A percentile compares a stretch with the other conserved stretches of the same genome.
Evolutionary conservation across 2,888 invertebrate genomes (phyloP).

Genomic region (Drosophila demipolita): DNA sequence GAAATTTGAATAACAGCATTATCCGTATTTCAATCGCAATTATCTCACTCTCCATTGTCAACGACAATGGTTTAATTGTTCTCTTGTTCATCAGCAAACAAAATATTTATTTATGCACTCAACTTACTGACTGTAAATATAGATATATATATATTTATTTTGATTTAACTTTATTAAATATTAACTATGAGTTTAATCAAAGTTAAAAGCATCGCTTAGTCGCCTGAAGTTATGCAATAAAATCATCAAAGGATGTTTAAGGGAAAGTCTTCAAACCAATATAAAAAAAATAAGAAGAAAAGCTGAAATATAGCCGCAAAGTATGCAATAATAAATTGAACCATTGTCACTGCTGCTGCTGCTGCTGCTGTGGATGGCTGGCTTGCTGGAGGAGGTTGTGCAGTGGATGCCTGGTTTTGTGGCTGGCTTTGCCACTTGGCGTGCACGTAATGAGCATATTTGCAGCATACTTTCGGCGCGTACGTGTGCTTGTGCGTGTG

Average conservation of each 20-base stretch:
- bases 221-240: conserved; percentile 29
- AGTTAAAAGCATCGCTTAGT: conserved; percentile 1
- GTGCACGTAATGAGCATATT: conserved; percentile 77
- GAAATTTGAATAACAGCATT: not conserved
- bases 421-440: conserved; percentile 54
- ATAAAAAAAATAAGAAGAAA: conserved; percentile 7
- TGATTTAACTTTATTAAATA: not conserved
- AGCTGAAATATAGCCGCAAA: conserved; percentile 67
- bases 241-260: conserved; percentile 20
- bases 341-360: conserved; percentile 58
- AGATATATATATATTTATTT: not conserved
- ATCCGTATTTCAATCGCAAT: not conserved
- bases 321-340: conserved; percentile 79
- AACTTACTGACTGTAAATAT: too few relatives aligned
- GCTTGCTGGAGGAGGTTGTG: not conserved
- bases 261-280: not conserved
- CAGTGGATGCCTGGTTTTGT: conserved; percentile 7
- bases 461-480: conserved; percentile 73
- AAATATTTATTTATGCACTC: not conserved
- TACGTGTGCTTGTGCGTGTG: conserved; percentile 44
- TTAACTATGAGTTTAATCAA: not conserved
- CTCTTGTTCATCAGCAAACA: not conserved
- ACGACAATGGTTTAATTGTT: not conserved
- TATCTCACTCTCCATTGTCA: not conserved
- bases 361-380: conserved; percentile 9